These are phyloP conservation scores for Romanogobio albipinnatus DNA, from an alignment of 2,113 vertebrate genomes.

Conservation along the genomic window DNA sequence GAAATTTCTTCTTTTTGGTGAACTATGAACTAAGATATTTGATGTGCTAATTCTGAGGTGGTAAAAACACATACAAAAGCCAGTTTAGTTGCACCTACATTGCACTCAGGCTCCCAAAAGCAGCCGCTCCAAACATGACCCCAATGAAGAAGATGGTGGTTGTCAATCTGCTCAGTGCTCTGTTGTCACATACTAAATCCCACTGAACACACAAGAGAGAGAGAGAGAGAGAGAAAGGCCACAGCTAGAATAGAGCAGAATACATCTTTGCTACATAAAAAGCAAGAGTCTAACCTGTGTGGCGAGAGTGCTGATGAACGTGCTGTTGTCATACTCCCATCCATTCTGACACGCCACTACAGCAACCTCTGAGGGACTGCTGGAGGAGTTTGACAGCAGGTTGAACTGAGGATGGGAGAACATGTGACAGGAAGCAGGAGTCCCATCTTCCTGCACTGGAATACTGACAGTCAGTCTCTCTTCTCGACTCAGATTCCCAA, in stretches of 20 bases:
- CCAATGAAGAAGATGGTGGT: conserved; percentile 86
- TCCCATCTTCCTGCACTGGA: conserved; percentile 72
- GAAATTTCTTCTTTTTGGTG: no score
- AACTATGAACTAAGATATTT: background rate
- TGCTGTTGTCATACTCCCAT: conserved; percentile 83
- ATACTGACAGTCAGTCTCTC: conserved; percentile 74
- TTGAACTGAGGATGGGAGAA: conserved; percentile 76
- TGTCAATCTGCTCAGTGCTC: conserved; percentile 74
- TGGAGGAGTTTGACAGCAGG: conserved; percentile 71
- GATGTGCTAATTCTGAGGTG: background rate
- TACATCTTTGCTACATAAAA: background rate
- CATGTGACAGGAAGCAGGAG: conserved; percentile 79
- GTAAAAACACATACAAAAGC: background rate
- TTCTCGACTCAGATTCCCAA: conserved; percentile 73
- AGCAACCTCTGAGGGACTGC: conserved; percentile 17
- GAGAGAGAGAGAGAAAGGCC: background rate
- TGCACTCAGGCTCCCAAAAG: conserved; percentile 81
- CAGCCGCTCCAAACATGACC: conserved; percentile 79
- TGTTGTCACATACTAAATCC: conserved; percentile 82
- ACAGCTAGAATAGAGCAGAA: background rate
- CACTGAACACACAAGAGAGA: conserved; percentile 67
- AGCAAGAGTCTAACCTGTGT: conserved; percentile 78
- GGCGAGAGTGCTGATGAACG: conserved; percentile 83
- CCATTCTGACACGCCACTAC: conserved; percentile 76
- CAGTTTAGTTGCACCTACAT: conserved; percentile 24